Evolutionary conservation across 1,140 invertebrate species (phyloP), one percentile per base, ranked within the genome.

Genomic region (Drosophila sulfurigaster): DNA sequence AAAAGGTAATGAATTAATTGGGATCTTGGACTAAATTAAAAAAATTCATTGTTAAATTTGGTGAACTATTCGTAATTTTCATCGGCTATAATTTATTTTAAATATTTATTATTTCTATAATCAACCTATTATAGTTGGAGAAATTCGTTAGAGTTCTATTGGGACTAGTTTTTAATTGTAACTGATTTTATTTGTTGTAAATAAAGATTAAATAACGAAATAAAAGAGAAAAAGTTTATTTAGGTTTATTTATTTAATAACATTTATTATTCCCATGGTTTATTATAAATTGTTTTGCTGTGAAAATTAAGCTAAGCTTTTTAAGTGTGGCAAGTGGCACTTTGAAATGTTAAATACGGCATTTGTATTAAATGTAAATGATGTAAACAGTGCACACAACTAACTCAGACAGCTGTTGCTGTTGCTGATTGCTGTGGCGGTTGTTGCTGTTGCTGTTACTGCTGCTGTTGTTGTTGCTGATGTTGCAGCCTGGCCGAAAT

Each of bases 401-500:
- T 28, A 57, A 57, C 72, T 65, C 59, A 43, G 73, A 73, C 73
- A 74, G 71, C 71, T 74, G 71, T 74, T 74, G 65, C 45, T 75
- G 72, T 41, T 54, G 66, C 7, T 43, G 41, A 59, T 72, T 79
- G 62, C 62, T 13, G 64, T 38, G 35, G 35, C 35, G 35, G 35
- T 38, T 38, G 35, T 11, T 73, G 64, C 58, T 59, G 62, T 43
- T 73, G 54, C 16, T 73, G 64, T 16, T 74, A 57, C 57, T 63
- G 57, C 13, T 63, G 57, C 25, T 71, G 68, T 71, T 71, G 59
- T 15, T 72, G 69, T 38, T 58, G 59, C n/a, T 57, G 81, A 56
- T 64, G 83, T 78, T 88, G 83, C 83, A 83, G 83, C 68, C 74
- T 83, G 81, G 82, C 78, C 83, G 80, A 88, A 88, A 88, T 89